These are phyloP conservation scores for Coptodon rendalli DNA, from an alignment of 2,113 vertebrate species.

Conservation along the genomic window DNA sequence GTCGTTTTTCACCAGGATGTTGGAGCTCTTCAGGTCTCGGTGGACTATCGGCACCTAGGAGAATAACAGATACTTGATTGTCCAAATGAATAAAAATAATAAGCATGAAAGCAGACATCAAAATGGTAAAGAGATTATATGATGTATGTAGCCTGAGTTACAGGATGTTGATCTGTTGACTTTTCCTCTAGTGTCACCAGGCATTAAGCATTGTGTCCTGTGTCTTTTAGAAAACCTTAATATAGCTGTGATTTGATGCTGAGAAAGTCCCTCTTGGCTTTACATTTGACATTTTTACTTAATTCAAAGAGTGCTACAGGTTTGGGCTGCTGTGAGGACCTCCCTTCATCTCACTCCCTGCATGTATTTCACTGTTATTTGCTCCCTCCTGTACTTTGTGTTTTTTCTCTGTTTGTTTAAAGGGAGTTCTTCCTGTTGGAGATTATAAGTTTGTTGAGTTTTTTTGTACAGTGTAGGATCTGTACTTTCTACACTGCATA, in stretches of 20 bases:
- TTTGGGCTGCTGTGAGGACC: background rate
- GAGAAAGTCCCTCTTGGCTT: background rate
- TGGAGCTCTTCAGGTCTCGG: conserved; percentile 93
- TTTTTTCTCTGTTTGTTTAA: background rate
- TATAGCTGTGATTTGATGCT: background rate
- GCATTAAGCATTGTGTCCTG: background rate
- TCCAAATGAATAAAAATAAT: background rate
- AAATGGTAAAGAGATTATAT: background rate
- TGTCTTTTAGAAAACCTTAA: background rate
- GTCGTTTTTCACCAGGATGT: conserved; percentile 90
- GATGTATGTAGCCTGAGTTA: background rate
- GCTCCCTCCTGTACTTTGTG: background rate
- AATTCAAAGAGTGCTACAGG: background rate
- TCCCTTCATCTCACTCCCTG: background rate
- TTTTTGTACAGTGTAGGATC: background rate
- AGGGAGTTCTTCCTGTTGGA: background rate
- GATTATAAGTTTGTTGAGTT: background rate
- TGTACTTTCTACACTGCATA: background rate
- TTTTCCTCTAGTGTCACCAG: background rate
- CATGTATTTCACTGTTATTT: background rate
- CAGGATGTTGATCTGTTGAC: background rate
- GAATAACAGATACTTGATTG: background rate
- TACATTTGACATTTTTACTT: background rate
- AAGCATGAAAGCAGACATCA: background rate
- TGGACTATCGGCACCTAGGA: conserved; percentile 82